Conservation (phyloP, 37 sponge, comb jelly and placozoan species). For the Aphrocallistes beatrix region DNA sequence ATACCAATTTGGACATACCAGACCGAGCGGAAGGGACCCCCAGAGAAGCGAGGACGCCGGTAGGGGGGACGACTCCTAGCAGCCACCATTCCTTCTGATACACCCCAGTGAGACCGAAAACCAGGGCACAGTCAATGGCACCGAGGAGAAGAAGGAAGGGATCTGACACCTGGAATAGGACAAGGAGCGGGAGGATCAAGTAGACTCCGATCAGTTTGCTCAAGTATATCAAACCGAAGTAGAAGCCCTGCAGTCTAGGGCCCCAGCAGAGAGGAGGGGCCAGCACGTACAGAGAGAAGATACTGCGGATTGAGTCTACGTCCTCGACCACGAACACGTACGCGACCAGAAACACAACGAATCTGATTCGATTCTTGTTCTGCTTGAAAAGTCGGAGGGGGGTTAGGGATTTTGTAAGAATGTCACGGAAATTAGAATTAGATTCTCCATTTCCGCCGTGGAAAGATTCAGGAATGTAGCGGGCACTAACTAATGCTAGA, state of each 20-base stretch:
- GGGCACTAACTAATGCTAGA: background rate
- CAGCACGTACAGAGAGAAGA: background rate
- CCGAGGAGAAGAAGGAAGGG: background rate
- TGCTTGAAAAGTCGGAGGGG: background rate
- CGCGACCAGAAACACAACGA: background rate
- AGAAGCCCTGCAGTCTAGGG: background rate
- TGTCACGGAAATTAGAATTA: background rate
- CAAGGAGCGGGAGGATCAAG: background rate
- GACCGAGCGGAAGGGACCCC: background rate
- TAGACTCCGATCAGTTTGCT: background rate
- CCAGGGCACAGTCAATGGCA: background rate
- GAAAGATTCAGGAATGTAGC: background rate
- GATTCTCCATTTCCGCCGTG: background rate
- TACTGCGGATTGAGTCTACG: background rate
- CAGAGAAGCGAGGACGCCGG: background rate
- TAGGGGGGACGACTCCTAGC: background rate
- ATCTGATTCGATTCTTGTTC: background rate
- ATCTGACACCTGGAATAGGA: background rate
- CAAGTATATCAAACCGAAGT: background rate
- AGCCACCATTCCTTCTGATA: background rate
- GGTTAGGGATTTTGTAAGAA: background rate
- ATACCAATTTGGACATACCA: background rate
- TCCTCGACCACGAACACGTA: background rate
- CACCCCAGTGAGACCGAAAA: background rate
- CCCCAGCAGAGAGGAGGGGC: constrained; percentile 1